A percentile compares a stretch with the other conserved stretches of the same genome.
Conservation (phyloP, 2,113 vertebrate genomes). For the Nanorana parkeri region DNA sequence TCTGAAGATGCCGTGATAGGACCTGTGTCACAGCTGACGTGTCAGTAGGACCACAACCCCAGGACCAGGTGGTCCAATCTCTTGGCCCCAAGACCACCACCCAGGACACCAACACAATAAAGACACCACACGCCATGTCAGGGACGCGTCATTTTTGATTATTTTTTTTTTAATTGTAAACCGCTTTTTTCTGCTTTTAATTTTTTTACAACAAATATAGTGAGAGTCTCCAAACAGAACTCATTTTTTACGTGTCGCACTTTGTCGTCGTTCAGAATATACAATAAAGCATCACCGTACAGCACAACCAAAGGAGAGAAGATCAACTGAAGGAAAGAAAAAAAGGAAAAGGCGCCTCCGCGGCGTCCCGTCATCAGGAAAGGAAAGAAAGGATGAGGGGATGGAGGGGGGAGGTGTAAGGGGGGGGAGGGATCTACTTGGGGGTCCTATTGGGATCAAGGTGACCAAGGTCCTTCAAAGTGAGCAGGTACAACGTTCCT, state of each 20-base stretch:
- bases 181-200: conserved; percentile 62
- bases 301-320: conserved; percentile 72
- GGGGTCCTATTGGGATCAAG: too few relatives aligned
- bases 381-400: conserved; percentile 25
- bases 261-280: conserved; percentile 72
- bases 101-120: neutral
- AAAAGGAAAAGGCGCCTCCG: conserved; percentile 61
- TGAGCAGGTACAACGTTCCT: too few relatives aligned
- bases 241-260: conserved; percentile 69
- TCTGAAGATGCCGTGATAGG: too few relatives aligned
- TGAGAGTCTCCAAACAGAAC: conserved; percentile 82
- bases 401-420: neutral
- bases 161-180: conserved; percentile 77
- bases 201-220: conserved; percentile 82
- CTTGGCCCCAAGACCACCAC: neutral
- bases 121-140: conserved; percentile 65
- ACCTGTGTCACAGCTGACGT: too few relatives aligned
- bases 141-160: conserved; percentile 67
- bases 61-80: neutral
- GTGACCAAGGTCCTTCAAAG: too few relatives aligned
- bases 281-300: conserved; percentile 77
- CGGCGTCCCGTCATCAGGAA: conserved; percentile 66
- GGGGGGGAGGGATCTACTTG: too few relatives aligned
- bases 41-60: too few relatives aligned
- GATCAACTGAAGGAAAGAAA: conserved; percentile 54